Conservation (phyloP, 2,797 vertebrate genomes). For the Propithecus deckenii region DNA sequence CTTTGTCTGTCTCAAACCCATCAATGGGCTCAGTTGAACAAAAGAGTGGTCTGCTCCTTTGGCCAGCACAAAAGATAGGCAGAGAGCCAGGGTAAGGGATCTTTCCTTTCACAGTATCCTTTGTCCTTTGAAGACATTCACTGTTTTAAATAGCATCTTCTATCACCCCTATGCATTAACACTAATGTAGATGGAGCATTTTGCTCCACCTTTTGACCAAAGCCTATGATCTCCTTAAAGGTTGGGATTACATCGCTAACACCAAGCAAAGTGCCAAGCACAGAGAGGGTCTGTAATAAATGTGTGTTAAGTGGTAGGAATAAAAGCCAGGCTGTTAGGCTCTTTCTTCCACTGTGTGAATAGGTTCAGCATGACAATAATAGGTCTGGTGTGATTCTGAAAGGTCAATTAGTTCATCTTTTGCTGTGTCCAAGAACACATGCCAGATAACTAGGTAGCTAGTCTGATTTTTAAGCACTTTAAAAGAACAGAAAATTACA, state of each 20-base stretch:
- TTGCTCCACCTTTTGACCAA: conserved; percentile 71
- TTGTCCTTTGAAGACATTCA: conserved; percentile 69
- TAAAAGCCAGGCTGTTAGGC: conserved; percentile 63
- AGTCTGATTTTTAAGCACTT: conserved; percentile 62
- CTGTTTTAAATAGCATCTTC: conserved; percentile 64
- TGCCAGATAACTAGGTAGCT: conserved; percentile 66
- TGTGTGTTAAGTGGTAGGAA: conserved; percentile 58
- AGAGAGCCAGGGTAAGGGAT: conserved; percentile 26
- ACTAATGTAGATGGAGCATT: conserved; percentile 49
- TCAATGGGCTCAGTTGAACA: conserved; percentile 42
- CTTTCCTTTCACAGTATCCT: conserved; percentile 29
- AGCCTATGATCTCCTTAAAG: conserved; percentile 66
- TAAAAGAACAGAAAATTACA: conserved; percentile 67
- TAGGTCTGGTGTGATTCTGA: conserved; percentile 65
- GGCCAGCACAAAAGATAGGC: conserved; percentile 38
- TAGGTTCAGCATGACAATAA: conserved; percentile 69
- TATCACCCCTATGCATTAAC: not conserved
- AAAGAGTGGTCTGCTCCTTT: conserved; percentile 27
- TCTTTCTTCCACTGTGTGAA: conserved; percentile 58
- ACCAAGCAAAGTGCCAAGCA: conserved; percentile 51
- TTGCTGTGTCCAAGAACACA: conserved; percentile 64
- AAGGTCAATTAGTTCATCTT: conserved; percentile 76
- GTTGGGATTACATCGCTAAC: conserved; percentile 45
- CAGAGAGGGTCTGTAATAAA: conserved; percentile 60
- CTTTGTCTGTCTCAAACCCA: conserved; percentile 48